Evolutionary conservation across 2,113 vertebrate species (phyloP), one percentile per base, ranked within the genome.

Genomic region (Pungitius pungitius): DNA sequence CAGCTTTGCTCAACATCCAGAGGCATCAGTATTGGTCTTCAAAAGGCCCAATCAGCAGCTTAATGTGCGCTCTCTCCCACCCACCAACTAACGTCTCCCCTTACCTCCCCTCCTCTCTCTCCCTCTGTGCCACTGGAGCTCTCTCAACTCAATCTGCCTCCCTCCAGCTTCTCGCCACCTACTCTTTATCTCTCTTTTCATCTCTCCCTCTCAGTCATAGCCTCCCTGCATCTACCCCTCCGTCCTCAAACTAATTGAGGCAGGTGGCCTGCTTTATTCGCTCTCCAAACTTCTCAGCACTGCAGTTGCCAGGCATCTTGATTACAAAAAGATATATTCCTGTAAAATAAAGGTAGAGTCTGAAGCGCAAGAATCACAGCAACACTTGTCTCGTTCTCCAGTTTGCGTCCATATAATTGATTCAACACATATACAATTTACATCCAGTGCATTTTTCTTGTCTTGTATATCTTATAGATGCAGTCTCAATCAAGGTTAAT

Each of bases 261-360:
- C 89, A 89, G 85, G 89, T 90, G 90, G 81, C 77, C 85, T 86
- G 77, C 77, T 86, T 90, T 88, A 83, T 86, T 89, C 59, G 55
- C 81, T 84, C 83, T 81, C 67, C 74, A 83, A 84, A 80, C 75
- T 78, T 79, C 83, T 81, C 77, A 81, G 65, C 20, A 1, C 73
- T 54, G 40, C 72, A 81, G 66, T 78, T 88, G 66, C 71, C 78
- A 81, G 78, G 77, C 79, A 81, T 85, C 77, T 85, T 66, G 3
- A 76, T 85, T 84, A 68, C 66, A 72, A n/a, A n/a, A n/a, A n/a
- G n/a, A n/a, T n/a, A n/a, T n/a, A n/a, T n/a, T n/a, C n/a, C n/a
- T n/a, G n/a, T n/a, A n/a, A n/a, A n/a, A n/a, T n/a, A n/a, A n/a
- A n/a, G n/a, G n/a, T n/a, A n/a, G n/a, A n/a, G n/a, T n/a, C n/a